Conservation (phyloP, 2,113 vertebrate genomes). For the Phalacrocorax pelagicus region DNA sequence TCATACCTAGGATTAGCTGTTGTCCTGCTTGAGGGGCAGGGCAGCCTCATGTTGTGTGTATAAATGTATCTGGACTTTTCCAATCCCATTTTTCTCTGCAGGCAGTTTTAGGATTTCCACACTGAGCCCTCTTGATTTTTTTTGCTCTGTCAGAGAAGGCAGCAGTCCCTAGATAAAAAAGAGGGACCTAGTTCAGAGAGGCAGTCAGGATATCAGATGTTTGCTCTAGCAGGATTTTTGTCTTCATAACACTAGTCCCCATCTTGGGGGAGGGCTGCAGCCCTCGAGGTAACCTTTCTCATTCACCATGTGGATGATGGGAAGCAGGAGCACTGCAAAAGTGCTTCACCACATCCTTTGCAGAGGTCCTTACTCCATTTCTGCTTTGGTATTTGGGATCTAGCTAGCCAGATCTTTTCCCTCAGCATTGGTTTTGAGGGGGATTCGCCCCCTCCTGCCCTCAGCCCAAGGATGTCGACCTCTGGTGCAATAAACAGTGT, state of each 20-base stretch:
- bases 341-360: neutral
- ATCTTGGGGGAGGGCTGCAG: neutral
- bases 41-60: neutral
- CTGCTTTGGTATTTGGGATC: neutral
- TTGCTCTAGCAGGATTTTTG: neutral
- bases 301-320: neutral
- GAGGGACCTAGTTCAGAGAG: neutral
- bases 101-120: neutral
- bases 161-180: neutral
- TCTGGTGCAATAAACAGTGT: neutral
- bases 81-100: neutral
- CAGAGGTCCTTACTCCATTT: neutral
- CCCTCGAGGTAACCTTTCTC: neutral
- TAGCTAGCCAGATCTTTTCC: neutral
- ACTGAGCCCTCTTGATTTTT: neutral
- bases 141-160: neutral
- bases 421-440: neutral
- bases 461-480: neutral
- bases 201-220: neutral
- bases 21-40: neutral
- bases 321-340: neutral
- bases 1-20: neutral
- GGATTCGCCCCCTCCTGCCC: neutral
- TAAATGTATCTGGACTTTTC: neutral
- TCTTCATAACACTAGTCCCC: neutral